These are phyloP conservation scores for Procambarus clarkii DNA, from an alignment of 1,140 invertebrate genomes.

Conservation along the genomic window DNA sequence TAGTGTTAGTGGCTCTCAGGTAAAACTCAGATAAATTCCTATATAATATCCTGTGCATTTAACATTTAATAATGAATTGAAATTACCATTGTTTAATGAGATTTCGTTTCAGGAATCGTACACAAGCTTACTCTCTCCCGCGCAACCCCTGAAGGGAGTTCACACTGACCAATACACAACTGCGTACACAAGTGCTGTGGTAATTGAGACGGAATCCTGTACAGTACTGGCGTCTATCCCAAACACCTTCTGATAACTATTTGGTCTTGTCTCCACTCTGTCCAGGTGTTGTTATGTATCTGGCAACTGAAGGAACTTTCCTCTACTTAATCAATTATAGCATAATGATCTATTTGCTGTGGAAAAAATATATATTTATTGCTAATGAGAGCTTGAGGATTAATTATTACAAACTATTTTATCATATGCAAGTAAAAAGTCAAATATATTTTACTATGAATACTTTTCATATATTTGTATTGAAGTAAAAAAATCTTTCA, in stretches of 20 bases:
- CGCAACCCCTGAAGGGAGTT: constrained; percentile 60
- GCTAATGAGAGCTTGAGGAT: too few relatives aligned
- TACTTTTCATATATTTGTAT: not conserved
- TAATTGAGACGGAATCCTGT: constrained; percentile 71
- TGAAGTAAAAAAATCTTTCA: constrained; percentile 22
- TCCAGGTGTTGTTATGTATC: constrained; percentile 45
- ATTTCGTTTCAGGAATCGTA: constrained; percentile 61
- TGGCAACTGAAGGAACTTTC: constrained; percentile 35
- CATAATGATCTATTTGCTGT: not conserved
- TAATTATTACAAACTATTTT: not conserved
- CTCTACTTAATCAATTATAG: not conserved
- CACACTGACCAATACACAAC: constrained; percentile 76
- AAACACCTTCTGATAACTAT: constrained; percentile 42
- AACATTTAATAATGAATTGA: not conserved
- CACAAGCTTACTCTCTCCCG: constrained; percentile 43
- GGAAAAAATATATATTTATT: too few relatives aligned
- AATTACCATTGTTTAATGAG: constrained; percentile 16
- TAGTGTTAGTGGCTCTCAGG: too few relatives aligned
- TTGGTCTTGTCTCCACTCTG: constrained; percentile 49
- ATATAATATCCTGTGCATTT: too few relatives aligned
- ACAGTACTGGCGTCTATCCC: constrained; percentile 42
- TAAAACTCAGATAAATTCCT: too few relatives aligned
- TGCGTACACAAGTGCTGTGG: constrained; percentile 75
- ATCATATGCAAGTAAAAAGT: not conserved
- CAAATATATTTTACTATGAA: not conserved